A percentile compares a stretch with the other conserved stretches of the same genome.
phyloP scores from a whole-genome alignment of 2,113 vertebrate genomes.

The Chloropsis hardwickii region DNA sequence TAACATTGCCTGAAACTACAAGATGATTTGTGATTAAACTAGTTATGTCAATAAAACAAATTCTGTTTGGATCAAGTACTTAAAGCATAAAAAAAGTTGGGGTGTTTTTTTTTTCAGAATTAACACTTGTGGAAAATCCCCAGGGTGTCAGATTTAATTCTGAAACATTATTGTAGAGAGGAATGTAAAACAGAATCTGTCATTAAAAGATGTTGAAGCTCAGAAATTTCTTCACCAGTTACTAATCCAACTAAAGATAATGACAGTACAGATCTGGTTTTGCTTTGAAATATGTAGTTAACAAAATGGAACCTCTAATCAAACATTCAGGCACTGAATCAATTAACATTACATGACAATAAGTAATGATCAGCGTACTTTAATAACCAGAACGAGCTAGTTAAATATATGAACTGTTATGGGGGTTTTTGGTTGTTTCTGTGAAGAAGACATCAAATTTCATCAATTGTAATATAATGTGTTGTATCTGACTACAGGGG shows the following conservation, averaged over 20 bases:
- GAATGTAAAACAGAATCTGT: background rate
- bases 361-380: background rate
- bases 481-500: background rate
- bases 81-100: background rate
- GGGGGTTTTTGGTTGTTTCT: background rate
- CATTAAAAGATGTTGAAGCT: background rate
- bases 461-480: background rate
- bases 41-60: background rate
- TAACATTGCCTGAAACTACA: background rate
- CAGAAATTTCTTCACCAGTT: background rate
- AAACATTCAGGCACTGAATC: background rate
- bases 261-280: background rate
- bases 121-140: background rate
- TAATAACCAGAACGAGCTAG: background rate
- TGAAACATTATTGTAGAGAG: background rate
- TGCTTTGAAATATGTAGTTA: background rate
- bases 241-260: background rate
- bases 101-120: background rate
- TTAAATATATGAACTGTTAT: background rate
- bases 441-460: background rate
- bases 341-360: background rate
- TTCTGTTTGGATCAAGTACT: background rate
- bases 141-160: background rate
- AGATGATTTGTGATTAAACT: background rate
- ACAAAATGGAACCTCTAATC: background rate